Evolutionary conservation across 2,797 vertebrate genomes (phyloP).

Genomic region (Melanogrammus aeglefinus): DNA sequence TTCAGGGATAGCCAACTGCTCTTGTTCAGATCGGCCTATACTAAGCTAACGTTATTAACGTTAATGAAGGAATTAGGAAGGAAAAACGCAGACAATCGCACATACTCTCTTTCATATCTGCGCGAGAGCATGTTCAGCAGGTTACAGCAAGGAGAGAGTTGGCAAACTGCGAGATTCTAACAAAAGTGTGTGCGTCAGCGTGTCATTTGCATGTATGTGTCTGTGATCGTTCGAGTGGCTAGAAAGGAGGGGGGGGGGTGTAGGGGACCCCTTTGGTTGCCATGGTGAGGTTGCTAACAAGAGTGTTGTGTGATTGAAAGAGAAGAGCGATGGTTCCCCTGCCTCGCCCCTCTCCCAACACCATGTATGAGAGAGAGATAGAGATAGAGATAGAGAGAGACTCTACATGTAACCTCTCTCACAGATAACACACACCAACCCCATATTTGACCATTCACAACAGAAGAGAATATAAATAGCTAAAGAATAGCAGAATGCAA

Average conservation of each 20-base stretch:
- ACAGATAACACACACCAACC: not conserved
- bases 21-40: not conserved
- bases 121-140: not conserved
- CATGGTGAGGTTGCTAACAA: slow-evolving; percentile 51
- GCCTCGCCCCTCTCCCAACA: slow-evolving; percentile 1
- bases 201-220: not conserved
- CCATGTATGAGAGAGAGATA: not conserved
- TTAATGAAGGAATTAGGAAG: not conserved
- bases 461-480: not conserved
- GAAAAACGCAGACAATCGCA: not conserved
- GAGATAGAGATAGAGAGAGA: not conserved
- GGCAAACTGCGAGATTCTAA: not conserved
- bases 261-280: slow-evolving; percentile 36
- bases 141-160: not conserved
- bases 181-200: not conserved
- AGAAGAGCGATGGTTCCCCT: slow-evolving; percentile 21
- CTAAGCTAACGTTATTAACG: not conserved
- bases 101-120: not conserved
- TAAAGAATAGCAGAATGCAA: not conserved
- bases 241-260: slow-evolving; percentile 1
- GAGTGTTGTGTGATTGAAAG: slow-evolving; percentile 34
- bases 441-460: too few relatives aligned
- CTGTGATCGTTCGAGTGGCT: slow-evolving; percentile 7
- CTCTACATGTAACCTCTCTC: not conserved
- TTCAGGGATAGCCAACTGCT: not conserved